Conservation (phyloP, 92 coral and sea anemone genomes). For the Bergia puertoricense region DNA sequence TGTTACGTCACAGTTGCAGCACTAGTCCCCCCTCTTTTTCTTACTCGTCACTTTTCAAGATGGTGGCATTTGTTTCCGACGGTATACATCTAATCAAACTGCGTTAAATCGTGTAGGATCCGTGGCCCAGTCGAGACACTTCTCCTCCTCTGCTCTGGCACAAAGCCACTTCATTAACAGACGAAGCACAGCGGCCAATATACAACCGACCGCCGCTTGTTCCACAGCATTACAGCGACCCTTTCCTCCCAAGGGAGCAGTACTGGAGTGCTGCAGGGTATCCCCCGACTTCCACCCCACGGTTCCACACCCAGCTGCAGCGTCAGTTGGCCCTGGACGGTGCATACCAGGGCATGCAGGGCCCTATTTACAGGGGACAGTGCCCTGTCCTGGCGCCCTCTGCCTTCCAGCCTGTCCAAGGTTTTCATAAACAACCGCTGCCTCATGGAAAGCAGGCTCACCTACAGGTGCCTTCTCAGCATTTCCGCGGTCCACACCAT, state of each 20-base stretch:
- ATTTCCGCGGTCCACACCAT: constrained; percentile 62
- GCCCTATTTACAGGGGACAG: constrained; percentile 63
- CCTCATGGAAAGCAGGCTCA: constrained; percentile 66
- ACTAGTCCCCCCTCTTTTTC: too few species aligned
- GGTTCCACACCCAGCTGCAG: constrained; percentile 82
- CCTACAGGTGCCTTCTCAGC: constrained; percentile 81
- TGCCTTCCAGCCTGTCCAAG: constrained; percentile 79
- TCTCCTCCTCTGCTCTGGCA: constrained; percentile 87
- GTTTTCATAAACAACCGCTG: constrained; percentile 58
- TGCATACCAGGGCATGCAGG: constrained; percentile 71
- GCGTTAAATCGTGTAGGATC: constrained; percentile 54
- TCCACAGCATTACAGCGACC: constrained; percentile 85
- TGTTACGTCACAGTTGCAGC: too few species aligned
- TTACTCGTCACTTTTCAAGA: too few species aligned
- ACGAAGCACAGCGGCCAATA: constrained; percentile 66
- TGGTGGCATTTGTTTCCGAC: too few species aligned
- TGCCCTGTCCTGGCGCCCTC: constrained; percentile 60
- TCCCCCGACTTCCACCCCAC: constrained; percentile 69
- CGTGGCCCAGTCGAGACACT: constrained; percentile 73
- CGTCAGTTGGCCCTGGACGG: constrained; percentile 82
- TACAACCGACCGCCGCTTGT: constrained; percentile 70
- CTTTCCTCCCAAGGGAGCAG: constrained; percentile 80
- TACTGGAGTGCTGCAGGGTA: constrained; percentile 77
- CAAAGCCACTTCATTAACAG: constrained; percentile 75
- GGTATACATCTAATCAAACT: not conserved